A percentile compares a stretch with the other conserved stretches of the same genome.
Conservation (phyloP, 2,888 invertebrate species). For the Drosophila fungiperda region DNA sequence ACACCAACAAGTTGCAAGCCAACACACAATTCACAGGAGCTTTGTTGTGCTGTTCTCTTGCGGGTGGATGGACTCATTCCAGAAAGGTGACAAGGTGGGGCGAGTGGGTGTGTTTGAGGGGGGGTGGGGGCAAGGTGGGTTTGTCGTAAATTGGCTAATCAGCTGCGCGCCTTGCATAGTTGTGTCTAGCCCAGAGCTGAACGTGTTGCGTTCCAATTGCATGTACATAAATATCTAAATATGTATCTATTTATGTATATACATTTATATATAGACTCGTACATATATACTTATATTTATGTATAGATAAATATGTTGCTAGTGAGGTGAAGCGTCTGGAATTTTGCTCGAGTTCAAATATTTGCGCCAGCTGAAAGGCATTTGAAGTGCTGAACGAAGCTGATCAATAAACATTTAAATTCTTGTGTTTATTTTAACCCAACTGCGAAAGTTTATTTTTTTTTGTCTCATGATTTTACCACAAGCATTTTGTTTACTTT, state of each 20-base stretch:
- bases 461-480: conserved; percentile 9
- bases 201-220: conserved; percentile 13
- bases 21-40: conserved; percentile 18
- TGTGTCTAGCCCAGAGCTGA: conserved; percentile 14
- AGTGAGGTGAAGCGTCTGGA: conserved; percentile 5
- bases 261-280: neutral
- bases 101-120: neutral
- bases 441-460: conserved; percentile 11
- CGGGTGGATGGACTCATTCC: neutral
- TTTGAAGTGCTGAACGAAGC: conserved; percentile 4
- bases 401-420: conserved; percentile 28
- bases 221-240: neutral
- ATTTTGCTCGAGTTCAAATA: conserved; percentile 28
- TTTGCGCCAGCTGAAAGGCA: conserved; percentile 22
- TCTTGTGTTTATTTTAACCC: conserved; percentile 11
- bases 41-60: conserved; percentile 8
- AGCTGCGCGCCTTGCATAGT: conserved; percentile 32
- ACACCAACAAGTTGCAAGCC: conserved; percentile 13
- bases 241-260: neutral
- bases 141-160: conserved; percentile 17
- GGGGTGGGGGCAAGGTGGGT: neutral
- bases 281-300: neutral
- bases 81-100: neutral
- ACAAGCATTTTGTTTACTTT: conserved; percentile 13
- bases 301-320: neutral